Base-by-base conservation (phyloP, 2,888 invertebrate genomes). In the Metallyticus violacea region DNA sequence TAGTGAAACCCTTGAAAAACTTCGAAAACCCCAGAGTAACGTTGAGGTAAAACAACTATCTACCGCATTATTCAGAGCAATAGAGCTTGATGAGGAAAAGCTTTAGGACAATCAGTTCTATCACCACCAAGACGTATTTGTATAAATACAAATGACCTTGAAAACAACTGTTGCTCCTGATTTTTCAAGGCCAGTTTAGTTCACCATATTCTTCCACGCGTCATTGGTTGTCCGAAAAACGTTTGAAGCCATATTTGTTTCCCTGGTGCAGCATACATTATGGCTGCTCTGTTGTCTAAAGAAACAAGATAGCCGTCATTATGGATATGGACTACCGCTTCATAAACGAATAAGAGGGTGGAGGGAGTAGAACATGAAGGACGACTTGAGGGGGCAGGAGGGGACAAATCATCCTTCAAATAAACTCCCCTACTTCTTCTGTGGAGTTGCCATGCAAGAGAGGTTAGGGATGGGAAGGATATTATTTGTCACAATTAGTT, bases 401-500 rank as follows among this genome's bases (percentile, higher is more conserved):
- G 76, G 6, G 25, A 26, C 77, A 77, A 77, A 83, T 77, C 77
- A 83, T 83, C 77, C 30, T 83, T 62, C 77, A n/a, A n/a, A 77
- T 81, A 40, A 81, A 30, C 40, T 28, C 79, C 79, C 40, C 30
- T 81, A n/a, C 40, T 76, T 22, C 76, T 28, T 77, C 81, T 30
- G n/a, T 1, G 7, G 81, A 81, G 28, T 77, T 30, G 30, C 15
- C 76, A 79, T 85, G 28, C 27, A 85, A 86, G 6, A n/a, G n/a
- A n/a, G n/a, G n/a, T n/a, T n/a, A n/a, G n/a, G 27, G 86, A 86
- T 40, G 30, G 28, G 77, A 81, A 76, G 62, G 78, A 79, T 84
- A 79, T 76, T 86, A 83, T 86, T 87, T 85, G 85, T 85, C 86
- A 85, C 86, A 87, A 87, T 87, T 87, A 87, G 85, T 84, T 82